phyloP scores from a whole-genome alignment of 2,797 vertebrate species.

The Hylomyscus alleni region DNA sequence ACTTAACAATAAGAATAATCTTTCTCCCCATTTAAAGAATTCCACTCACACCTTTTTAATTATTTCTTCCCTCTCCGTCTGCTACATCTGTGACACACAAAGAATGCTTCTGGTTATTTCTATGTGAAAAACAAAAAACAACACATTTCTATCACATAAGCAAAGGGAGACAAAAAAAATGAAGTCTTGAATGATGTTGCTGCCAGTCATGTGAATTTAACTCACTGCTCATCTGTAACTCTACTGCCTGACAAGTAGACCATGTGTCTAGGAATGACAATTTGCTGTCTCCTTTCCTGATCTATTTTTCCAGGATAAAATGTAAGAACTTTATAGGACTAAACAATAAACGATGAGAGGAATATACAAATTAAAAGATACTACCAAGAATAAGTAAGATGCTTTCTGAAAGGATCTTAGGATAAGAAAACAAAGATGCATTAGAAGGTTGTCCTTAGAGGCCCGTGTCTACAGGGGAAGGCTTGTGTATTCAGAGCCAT shows the following conservation, averaged over 20 bases:
- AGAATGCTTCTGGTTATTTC: conserved; percentile 62
- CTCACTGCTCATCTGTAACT: conserved; percentile 67
- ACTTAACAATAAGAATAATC: conserved; percentile 64
- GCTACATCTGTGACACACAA: conserved; percentile 52
- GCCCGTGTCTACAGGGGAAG: neutral
- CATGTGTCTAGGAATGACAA: conserved; percentile 19
- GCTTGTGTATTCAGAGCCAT: neutral
- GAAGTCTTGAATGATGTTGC: conserved; percentile 64
- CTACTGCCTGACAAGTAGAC: conserved; percentile 64
- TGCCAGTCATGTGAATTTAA: conserved; percentile 69
- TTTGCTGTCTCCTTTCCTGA: conserved; percentile 43
- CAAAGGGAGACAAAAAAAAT: conserved; percentile 66
- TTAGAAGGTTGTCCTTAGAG: conserved; percentile 34
- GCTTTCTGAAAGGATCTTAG: conserved; percentile 52
- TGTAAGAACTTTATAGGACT: conserved; percentile 71
- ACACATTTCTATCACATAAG: conserved; percentile 66
- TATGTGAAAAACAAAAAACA: conserved; percentile 65
- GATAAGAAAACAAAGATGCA: conserved; percentile 64
- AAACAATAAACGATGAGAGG: conserved; percentile 71
- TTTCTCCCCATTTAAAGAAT: conserved; percentile 15
- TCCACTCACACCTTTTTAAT: conserved; percentile 44
- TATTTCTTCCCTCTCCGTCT: conserved; percentile 33
- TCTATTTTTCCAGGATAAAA: conserved; percentile 69
- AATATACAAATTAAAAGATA: conserved; percentile 68
- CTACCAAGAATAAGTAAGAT: conserved; percentile 16